Evolutionary conservation across 2,797 vertebrate species (phyloP).

Genomic region (Myoxocephalus aenaeus): DNA sequence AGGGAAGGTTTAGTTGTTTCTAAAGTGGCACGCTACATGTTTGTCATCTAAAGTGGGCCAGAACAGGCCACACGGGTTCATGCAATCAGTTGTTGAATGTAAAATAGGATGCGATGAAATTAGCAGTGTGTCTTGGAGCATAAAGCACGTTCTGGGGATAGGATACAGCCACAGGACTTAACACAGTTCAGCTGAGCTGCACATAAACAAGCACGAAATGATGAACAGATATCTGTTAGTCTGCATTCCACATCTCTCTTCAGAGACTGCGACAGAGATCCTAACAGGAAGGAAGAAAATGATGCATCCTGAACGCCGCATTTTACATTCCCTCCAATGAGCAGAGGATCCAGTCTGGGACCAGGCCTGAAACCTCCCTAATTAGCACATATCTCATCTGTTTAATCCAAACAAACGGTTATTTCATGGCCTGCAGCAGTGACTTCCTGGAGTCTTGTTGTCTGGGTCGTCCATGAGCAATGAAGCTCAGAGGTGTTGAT

Average conservation of each 20-base stretch:
- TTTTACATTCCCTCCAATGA: neutral
- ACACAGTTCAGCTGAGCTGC: conserved; percentile 11
- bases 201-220: conserved; percentile 30
- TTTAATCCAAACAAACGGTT: neutral
- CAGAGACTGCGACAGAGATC: neutral
- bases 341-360: neutral
- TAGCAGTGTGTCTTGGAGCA: conserved; percentile 2
- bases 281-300: neutral
- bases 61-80: conserved; percentile 10
- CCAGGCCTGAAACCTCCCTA: neutral
- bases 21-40: conserved; percentile 13
- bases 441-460: neutral
- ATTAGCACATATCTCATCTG: neutral
- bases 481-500: neutral
- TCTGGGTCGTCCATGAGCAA: neutral
- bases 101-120: conserved; percentile 31
- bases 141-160: conserved; percentile 4
- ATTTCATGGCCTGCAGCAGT: neutral
- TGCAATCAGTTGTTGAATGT: conserved; percentile 22
- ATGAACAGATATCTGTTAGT: conserved; percentile 30
- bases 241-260: neutral
- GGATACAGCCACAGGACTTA: conserved; percentile 10
- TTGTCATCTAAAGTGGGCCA: conserved; percentile 26
- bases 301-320: neutral
- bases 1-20: conserved; percentile 19